A percentile compares a stretch with the other conserved stretches of the same genome.
Conservation (phyloP, 1,140 invertebrate genomes). For the Zeugodacus cucurbitae region DNA sequence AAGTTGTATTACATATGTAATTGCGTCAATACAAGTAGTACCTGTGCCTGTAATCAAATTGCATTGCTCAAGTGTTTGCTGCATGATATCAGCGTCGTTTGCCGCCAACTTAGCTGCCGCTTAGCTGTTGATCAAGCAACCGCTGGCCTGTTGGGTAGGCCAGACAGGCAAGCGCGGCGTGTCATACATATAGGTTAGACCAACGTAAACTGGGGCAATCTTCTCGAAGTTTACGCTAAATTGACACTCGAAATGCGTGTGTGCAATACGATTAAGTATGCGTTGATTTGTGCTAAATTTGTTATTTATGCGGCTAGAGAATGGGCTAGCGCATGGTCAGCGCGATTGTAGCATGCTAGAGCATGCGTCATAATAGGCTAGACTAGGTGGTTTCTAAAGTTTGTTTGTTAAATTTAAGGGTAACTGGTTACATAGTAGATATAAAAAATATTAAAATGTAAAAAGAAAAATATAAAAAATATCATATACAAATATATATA, state of each 20-base stretch:
- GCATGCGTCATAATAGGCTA: not conserved
- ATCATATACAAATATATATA: no score
- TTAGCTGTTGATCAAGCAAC: not conserved
- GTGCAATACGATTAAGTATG: not conserved
- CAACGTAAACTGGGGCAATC: conserved; percentile 21
- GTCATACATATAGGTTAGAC: not conserved
- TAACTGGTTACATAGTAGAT: no score
- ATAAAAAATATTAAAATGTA: no score
- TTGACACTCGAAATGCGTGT: conserved; percentile 11
- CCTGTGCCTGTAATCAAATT: conserved; percentile 11
- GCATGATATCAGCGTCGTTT: conserved; percentile 13
- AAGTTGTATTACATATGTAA: conserved; percentile 11
- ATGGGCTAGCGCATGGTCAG: not conserved
- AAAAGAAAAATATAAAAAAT: no score
- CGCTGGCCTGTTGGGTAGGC: not conserved
- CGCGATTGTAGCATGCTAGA: not conserved
- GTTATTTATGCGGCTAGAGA: not conserved
- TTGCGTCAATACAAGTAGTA: not conserved
- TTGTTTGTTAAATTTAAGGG: no score
- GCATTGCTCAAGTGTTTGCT: conserved; percentile 4
- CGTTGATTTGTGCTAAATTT: not conserved
- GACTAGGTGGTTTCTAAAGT: not conserved
- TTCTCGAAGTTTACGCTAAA: conserved; percentile 31
- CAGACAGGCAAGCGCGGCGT: not conserved
- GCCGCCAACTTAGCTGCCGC: not conserved